These are phyloP conservation scores for Plagodis pulveraria DNA, from an alignment of 2,888 invertebrate genomes.

Conservation along the genomic window DNA sequence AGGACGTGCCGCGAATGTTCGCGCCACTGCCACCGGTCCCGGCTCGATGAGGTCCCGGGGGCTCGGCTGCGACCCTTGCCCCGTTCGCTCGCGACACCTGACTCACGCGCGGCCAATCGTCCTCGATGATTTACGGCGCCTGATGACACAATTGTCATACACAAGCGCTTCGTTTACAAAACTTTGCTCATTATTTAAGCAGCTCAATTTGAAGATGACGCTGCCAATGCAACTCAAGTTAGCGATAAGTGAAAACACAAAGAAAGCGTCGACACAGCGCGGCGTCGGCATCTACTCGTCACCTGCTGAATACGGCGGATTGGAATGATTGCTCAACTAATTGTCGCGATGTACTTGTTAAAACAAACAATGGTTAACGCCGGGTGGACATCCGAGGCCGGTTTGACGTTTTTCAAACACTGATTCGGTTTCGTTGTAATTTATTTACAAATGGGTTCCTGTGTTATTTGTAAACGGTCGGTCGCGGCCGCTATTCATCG, in stretches of 20 bases:
- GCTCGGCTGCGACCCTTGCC: constrained; percentile 56
- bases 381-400: constrained; percentile 60
- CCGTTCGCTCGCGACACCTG: constrained; percentile 72
- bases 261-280: constrained; percentile 59
- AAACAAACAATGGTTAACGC: constrained; percentile 67
- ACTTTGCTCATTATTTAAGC: constrained; percentile 35
- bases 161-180: constrained; percentile 48
- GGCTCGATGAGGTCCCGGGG: constrained; percentile 54
- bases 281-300: constrained; percentile 45
- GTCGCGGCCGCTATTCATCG: constrained; percentile 41
- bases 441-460: constrained; percentile 61
- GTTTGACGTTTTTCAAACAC: constrained; percentile 56
- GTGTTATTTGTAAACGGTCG: constrained; percentile 50
- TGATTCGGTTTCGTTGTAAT: constrained; percentile 56
- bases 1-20: constrained; percentile 84
- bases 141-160: constrained; percentile 38
- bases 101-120: constrained; percentile 58
- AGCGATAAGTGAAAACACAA: constrained; percentile 57
- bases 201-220: constrained; percentile 53
- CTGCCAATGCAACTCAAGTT: constrained; percentile 55
- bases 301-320: constrained; percentile 67
- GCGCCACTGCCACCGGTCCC: constrained; percentile 72
- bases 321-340: constrained; percentile 73
- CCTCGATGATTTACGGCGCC: constrained; percentile 48
- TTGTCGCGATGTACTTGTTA: constrained; percentile 63